These are phyloP conservation scores for Gastrophryne carolinensis DNA, from an alignment of 2,797 vertebrate species.

Conservation along the genomic window DNA sequence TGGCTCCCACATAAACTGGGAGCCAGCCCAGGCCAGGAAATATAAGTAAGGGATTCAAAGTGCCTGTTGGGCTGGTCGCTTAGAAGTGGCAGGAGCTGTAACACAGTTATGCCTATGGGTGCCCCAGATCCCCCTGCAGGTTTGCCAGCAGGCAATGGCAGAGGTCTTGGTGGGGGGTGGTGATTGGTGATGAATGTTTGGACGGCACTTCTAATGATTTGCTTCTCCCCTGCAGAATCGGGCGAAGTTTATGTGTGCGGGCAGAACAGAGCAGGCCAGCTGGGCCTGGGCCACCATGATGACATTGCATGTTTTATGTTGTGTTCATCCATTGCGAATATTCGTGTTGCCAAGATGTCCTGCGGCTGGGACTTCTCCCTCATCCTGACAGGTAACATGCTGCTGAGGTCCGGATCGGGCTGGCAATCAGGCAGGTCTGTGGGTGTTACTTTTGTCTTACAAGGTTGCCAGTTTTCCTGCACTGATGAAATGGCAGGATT, in stretches of 20 bases:
- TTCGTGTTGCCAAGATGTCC: constrained; percentile 72
- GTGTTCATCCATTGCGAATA: constrained; percentile 66
- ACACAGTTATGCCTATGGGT: too few relatives aligned
- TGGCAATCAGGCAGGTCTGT: too few relatives aligned
- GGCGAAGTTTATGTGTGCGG: constrained; percentile 85
- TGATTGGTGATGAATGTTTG: not conserved
- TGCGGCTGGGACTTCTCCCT: constrained; percentile 96
- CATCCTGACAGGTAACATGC: constrained; percentile 81
- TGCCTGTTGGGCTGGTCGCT: too few relatives aligned
- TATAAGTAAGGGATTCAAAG: too few relatives aligned
- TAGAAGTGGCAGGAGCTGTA: too few relatives aligned
- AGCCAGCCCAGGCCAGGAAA: too few relatives aligned
- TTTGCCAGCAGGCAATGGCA: not conserved
- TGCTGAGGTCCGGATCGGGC: too few relatives aligned
- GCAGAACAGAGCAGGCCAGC: constrained; percentile 85
- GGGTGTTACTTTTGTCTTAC: too few relatives aligned
- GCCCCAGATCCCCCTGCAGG: not conserved
- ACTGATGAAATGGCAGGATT: too few relatives aligned
- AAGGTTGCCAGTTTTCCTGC: too few relatives aligned
- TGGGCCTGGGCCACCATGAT: constrained; percentile 79
- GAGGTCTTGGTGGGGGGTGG: not conserved
- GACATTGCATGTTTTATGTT: constrained; percentile 72
- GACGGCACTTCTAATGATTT: not conserved
- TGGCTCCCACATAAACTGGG: too few relatives aligned
- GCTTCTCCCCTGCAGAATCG: constrained; percentile 62